A percentile compares a stretch with the other conserved stretches of the same genome.
Evolutionary conservation across 2,888 invertebrate species (phyloP).

Genomic region (Monopis laevigella): DNA sequence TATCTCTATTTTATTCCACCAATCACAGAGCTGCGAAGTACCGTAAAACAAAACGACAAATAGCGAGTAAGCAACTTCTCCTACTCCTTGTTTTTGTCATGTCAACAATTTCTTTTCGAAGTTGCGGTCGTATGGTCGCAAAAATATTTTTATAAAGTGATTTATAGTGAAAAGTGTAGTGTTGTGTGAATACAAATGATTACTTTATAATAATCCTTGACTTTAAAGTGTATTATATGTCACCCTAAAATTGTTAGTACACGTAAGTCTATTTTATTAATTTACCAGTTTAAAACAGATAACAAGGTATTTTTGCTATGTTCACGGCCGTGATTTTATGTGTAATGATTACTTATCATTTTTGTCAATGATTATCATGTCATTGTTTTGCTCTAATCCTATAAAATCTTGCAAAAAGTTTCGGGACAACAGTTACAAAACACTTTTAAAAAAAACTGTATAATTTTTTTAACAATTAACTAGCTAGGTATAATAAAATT

Average conservation of each 20-base stretch:
- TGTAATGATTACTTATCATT: constrained; percentile 4
- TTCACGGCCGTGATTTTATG: not conserved
- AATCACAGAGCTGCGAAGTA: too few species aligned
- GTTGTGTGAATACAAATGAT: constrained; percentile 2
- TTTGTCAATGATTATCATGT: not conserved
- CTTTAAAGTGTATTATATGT: constrained; percentile 1
- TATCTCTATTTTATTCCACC: too few species aligned
- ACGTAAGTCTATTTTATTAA: constrained; percentile 1
- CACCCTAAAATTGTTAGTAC: not conserved
- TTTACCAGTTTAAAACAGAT: too few species aligned
- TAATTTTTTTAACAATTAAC: too few species aligned
- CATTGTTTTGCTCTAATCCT: not conserved
- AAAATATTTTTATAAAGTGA: not conserved
- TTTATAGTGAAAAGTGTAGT: constrained; percentile 4
- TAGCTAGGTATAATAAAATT: too few species aligned
- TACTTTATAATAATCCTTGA: not conserved
- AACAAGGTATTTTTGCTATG: constrained; percentile 1
- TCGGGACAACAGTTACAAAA: not conserved
- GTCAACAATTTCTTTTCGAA: not conserved
- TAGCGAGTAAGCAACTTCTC: too few species aligned
- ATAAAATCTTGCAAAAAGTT: not conserved
- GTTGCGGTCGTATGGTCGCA: not conserved
- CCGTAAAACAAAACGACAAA: too few species aligned
- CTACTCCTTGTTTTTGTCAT: too few species aligned
- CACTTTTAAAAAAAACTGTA: not conserved